These are phyloP conservation scores for Megaleporinus macrocephalus DNA, from an alignment of 2,113 vertebrate genomes.

Conservation along the genomic window DNA sequence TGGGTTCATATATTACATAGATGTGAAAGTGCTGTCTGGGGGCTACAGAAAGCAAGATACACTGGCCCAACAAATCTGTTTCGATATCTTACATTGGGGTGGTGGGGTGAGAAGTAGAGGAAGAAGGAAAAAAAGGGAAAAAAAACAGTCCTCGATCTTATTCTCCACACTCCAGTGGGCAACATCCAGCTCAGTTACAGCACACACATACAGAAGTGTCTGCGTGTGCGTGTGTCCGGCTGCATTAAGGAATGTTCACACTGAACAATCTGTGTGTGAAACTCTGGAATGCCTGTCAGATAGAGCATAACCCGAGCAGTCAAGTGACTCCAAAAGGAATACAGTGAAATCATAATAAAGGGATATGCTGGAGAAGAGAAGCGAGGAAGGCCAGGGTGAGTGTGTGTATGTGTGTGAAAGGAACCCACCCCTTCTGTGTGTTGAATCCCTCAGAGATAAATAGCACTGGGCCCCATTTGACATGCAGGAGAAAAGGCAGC, in stretches of 20 bases:
- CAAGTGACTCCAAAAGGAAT: slow-evolving; percentile 41
- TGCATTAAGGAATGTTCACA: slow-evolving; percentile 36
- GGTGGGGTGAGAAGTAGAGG: neutral
- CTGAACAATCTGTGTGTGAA: slow-evolving; percentile 88
- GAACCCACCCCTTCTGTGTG: slow-evolving; percentile 71
- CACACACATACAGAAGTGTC: slow-evolving; percentile 63
- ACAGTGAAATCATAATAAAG: slow-evolving; percentile 60
- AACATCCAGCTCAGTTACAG: slow-evolving; percentile 89
- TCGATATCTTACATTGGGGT: slow-evolving; percentile 75
- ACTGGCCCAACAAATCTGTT: slow-evolving; percentile 67
- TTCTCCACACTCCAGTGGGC: slow-evolving; percentile 90
- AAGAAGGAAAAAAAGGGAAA: slow-evolving; percentile 40
- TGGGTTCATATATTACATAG: neutral
- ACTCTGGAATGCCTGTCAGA: slow-evolving; percentile 87
- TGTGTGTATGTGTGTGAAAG: slow-evolving; percentile 47
- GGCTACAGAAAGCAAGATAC: slow-evolving; percentile 47
- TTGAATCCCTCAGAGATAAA: slow-evolving; percentile 83
- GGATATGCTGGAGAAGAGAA: slow-evolving; percentile 41
- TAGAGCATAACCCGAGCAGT: slow-evolving; percentile 68
- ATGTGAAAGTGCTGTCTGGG: slow-evolving; percentile 45
- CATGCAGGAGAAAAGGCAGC: slow-evolving; percentile 77
- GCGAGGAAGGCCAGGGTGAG: neutral
- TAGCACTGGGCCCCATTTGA: slow-evolving; percentile 83
- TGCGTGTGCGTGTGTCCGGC: slow-evolving; percentile 35
- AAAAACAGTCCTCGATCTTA: slow-evolving; percentile 82